Percentiles rank a stretch among this genome's conserved stretches.
These are phyloP conservation scores for Ganaspis sp. DNA, from an alignment of 1,140 invertebrate genomes.

Conservation along the genomic window DNA sequence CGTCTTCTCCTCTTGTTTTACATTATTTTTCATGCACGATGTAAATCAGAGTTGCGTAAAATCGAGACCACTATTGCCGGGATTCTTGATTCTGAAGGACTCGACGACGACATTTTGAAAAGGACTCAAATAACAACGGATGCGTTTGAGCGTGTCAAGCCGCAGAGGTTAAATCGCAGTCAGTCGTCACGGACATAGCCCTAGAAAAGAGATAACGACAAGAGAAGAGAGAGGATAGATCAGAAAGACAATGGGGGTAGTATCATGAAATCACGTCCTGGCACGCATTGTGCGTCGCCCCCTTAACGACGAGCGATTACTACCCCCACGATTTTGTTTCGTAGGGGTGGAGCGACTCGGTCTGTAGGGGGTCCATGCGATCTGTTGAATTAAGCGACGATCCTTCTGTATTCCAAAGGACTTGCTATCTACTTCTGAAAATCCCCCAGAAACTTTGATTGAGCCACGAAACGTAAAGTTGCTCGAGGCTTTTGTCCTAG, in stretches of 20 bases:
- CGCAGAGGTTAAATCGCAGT: constrained; percentile 70
- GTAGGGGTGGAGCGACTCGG: constrained; percentile 34
- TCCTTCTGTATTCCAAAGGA: constrained; percentile 25
- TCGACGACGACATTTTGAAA: constrained; percentile 33
- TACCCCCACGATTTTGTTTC: constrained; percentile 46
- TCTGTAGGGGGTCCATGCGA: constrained; percentile 9
- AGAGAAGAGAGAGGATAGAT: constrained; percentile 48
- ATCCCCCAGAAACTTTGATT: constrained; percentile 20
- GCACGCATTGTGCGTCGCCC: constrained; percentile 70
- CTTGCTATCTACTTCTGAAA: constrained; percentile 21
- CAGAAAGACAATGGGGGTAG: constrained; percentile 71
- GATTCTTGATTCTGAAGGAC: neutral
- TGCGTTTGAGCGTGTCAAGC: constrained; percentile 72
- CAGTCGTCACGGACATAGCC: constrained; percentile 62
- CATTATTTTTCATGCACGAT: constrained; percentile 2
- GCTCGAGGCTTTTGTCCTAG: constrained; percentile 11
- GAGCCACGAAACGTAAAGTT: constrained; percentile 27
- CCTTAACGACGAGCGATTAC: constrained; percentile 71
- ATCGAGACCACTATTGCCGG: neutral
- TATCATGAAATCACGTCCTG: constrained; percentile 71
- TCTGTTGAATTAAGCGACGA: constrained; percentile 29
- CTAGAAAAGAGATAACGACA: constrained; percentile 48
- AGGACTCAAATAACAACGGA: constrained; percentile 55
- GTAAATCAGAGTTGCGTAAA: constrained; percentile 6
- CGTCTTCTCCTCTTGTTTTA: neutral